A percentile compares a stretch with the other conserved stretches of the same genome.
Evolutionary conservation across 2,113 vertebrate genomes (phyloP).

Genomic region (Daphoenositta chrysoptera): DNA sequence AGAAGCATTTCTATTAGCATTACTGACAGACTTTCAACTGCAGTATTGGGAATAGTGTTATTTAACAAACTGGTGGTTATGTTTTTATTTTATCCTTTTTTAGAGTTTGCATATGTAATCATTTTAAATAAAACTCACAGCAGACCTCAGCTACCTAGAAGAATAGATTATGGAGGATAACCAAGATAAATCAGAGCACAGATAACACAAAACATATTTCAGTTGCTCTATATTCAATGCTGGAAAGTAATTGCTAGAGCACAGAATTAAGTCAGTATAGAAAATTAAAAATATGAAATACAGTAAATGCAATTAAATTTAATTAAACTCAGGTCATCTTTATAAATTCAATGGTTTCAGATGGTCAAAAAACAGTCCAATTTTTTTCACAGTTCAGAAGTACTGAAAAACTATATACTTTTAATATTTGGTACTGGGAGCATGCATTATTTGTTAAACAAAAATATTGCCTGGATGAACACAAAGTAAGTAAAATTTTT

Average conservation of each 20-base stretch:
- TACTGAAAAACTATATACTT: neutral
- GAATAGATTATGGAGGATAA: neutral
- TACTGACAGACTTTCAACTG: constrained; percentile 23
- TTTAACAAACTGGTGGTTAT: neutral
- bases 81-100: neutral
- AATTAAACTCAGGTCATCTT: neutral
- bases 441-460: neutral
- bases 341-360: neutral
- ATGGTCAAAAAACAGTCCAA: neutral
- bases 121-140: neutral
- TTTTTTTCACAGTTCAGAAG: neutral
- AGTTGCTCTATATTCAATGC: neutral
- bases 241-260: neutral
- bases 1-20: constrained; percentile 27
- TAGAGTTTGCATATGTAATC: neutral
- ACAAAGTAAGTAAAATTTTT: constrained; percentile 14
- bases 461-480: neutral
- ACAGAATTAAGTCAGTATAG: neutral
- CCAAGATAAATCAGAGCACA: neutral
- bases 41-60: neutral
- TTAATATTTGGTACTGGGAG: neutral
- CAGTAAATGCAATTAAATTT: neutral
- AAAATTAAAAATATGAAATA: neutral
- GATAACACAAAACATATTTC: neutral
- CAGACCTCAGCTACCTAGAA: neutral